These are phyloP conservation scores for Brenthis daphne DNA, from an alignment of 2,888 invertebrate species.

Conservation along the genomic window DNA sequence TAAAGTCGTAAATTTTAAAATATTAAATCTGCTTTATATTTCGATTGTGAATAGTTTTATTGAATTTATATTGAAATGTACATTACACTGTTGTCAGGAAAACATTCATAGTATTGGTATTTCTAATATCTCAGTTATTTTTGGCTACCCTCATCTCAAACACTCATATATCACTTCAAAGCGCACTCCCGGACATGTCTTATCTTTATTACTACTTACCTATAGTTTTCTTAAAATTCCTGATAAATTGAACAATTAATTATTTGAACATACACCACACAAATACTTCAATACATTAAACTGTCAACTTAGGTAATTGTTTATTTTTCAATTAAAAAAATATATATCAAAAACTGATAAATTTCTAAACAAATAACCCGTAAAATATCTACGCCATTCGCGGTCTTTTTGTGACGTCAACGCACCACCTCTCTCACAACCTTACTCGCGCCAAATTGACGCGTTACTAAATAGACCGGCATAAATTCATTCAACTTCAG, in stretches of 20 bases:
- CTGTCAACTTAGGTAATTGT: background rate
- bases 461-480: slow-evolving; percentile 80
- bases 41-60: background rate
- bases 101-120: slow-evolving; percentile 29
- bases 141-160: slow-evolving; percentile 56
- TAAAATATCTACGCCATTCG: slow-evolving; percentile 29
- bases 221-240: slow-evolving; percentile 38
- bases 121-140: slow-evolving; percentile 52
- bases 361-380: slow-evolving; percentile 17
- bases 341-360: background rate
- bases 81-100: background rate
- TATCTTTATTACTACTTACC: slow-evolving; percentile 60
- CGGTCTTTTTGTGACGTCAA: slow-evolving; percentile 37
- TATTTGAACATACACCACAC: slow-evolving; percentile 23
- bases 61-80: background rate
- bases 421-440: slow-evolving; percentile 57
- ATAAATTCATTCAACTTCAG: slow-evolving; percentile 81
- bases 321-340: slow-evolving; percentile 18
- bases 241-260: slow-evolving; percentile 37
- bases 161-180: slow-evolving; percentile 64
- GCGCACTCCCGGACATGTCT: slow-evolving; percentile 57
- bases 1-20: too few species aligned
- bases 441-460: slow-evolving; percentile 79
- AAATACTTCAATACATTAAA: background rate
- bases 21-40: too few species aligned